Conservation (phyloP, 2,888 invertebrate genomes). For the Protophormia terraenovae region DNA sequence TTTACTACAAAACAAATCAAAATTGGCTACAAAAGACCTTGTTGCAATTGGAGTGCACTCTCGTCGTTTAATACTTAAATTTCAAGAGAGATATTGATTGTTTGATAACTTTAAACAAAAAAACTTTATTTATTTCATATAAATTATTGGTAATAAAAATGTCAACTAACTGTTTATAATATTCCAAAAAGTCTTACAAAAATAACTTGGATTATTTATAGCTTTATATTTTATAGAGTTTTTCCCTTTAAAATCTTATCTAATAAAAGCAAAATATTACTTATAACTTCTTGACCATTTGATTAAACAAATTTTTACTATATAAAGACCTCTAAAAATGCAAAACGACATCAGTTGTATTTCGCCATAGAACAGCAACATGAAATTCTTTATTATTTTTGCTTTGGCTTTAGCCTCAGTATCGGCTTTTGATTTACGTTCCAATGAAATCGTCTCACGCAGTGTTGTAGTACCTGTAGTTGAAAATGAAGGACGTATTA, state of each 20-base stretch:
- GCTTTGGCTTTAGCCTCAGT: conserved; percentile 73
- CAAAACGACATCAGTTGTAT: conserved; percentile 12
- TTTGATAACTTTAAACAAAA: too few relatives aligned
- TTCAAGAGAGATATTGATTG: too few relatives aligned
- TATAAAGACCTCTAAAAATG: neutral
- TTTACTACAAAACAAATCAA: too few relatives aligned
- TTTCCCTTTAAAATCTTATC: neutral
- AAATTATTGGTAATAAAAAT: too few relatives aligned
- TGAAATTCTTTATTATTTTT: conserved; percentile 75
- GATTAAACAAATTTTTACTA: neutral
- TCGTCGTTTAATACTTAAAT: too few relatives aligned
- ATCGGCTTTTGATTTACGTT: conserved; percentile 70
- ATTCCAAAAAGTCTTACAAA: too few relatives aligned
- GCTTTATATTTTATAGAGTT: too few relatives aligned
- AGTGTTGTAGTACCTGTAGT: conserved; percentile 65
- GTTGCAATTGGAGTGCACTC: too few relatives aligned
- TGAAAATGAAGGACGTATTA: conserved; percentile 71
- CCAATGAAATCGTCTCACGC: conserved; percentile 52
- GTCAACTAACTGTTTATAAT: too few relatives aligned
- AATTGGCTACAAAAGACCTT: too few relatives aligned
- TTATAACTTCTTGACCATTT: neutral
- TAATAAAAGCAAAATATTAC: neutral
- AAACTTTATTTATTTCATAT: too few relatives aligned
- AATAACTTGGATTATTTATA: too few relatives aligned
- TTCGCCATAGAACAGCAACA: conserved; percentile 42